A percentile compares a stretch with the other conserved stretches of the same genome.
phyloP scores from a whole-genome alignment of 2,888 invertebrate species.

The Zhengitettix transpicula region DNA sequence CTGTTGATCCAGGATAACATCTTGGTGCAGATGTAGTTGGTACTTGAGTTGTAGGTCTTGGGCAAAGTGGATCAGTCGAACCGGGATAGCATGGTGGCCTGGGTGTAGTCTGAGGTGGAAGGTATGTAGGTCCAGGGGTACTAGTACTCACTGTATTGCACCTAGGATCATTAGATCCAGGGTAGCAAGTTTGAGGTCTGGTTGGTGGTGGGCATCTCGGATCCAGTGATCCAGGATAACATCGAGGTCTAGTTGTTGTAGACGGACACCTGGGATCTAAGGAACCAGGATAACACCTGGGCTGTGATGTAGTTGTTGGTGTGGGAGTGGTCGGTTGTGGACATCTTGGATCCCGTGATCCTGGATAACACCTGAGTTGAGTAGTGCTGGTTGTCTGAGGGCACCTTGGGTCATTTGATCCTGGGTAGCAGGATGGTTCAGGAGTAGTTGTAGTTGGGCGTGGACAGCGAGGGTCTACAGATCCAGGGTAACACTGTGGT shows the following conservation, averaged over 20 bases:
- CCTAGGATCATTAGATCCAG: slow-evolving; percentile 9
- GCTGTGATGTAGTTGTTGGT: background rate
- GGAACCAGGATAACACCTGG: slow-evolving; percentile 21
- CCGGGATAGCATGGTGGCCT: slow-evolving; percentile 5
- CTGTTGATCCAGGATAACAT: slow-evolving; percentile 16
- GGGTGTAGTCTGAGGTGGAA: background rate
- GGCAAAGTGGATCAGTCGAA: slow-evolving; percentile 10
- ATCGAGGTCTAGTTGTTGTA: slow-evolving; percentile 16
- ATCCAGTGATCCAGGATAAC: slow-evolving; percentile 23
- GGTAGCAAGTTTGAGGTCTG: slow-evolving; percentile 12
- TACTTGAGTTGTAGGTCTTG: slow-evolving; percentile 1
- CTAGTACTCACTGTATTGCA: slow-evolving; percentile 14
- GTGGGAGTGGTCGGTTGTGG: slow-evolving; percentile 16
- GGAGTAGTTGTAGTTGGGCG: slow-evolving; percentile 15
- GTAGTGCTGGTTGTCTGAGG: slow-evolving; percentile 14
- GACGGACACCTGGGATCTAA: slow-evolving; percentile 12
- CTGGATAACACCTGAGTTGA: slow-evolving; percentile 17
- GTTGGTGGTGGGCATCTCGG: slow-evolving; percentile 21
- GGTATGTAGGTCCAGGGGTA: background rate
- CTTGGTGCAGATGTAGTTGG: slow-evolving; percentile 11
- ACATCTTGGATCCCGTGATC: slow-evolving; percentile 20
- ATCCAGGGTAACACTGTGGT: slow-evolving; percentile 20
- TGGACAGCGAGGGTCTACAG: slow-evolving; percentile 11
- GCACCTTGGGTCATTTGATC: slow-evolving; percentile 27
- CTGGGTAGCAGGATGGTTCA: slow-evolving; percentile 24